Conservation (phyloP, 2,888 invertebrate genomes). For the Drosophila subquinaria region DNA sequence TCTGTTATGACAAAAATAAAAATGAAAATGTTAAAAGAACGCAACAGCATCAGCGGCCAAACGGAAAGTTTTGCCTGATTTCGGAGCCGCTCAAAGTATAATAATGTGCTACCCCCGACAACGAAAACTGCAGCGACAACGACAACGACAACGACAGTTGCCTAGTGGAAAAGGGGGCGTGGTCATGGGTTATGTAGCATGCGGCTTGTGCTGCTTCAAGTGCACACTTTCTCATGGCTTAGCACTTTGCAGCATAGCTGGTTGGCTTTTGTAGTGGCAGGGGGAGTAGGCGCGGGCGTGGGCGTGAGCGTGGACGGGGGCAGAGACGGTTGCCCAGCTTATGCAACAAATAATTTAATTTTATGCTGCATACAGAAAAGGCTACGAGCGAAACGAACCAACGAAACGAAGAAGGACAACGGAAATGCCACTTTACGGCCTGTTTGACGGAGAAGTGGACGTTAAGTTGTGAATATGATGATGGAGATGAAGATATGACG, state of each 20-base stretch:
- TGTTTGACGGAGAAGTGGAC: slow-evolving; percentile 79
- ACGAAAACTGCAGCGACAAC: slow-evolving; percentile 17
- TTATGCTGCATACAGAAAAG: slow-evolving; percentile 76
- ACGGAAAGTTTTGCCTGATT: slow-evolving; percentile 72
- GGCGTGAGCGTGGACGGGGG: not conserved
- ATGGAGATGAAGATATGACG: slow-evolving; percentile 46
- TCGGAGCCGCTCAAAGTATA: slow-evolving; percentile 74
- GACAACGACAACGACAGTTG: slow-evolving; percentile 17
- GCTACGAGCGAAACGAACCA: slow-evolving; percentile 42
- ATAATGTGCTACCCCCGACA: slow-evolving; percentile 60
- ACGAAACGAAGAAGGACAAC: slow-evolving; percentile 60
- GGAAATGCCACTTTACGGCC: slow-evolving; percentile 81
- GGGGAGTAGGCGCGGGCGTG: not conserved
- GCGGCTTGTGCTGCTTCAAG: slow-evolving; percentile 74
- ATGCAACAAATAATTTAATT: slow-evolving; percentile 81
- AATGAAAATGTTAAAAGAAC: slow-evolving; percentile 10
- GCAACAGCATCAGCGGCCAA: slow-evolving; percentile 33
- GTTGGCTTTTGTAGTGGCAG: slow-evolving; percentile 64
- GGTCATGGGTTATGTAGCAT: slow-evolving; percentile 52
- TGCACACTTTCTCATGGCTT: slow-evolving; percentile 82
- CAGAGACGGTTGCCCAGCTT: slow-evolving; percentile 56
- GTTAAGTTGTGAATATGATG: slow-evolving; percentile 79
- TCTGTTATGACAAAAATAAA: slow-evolving; percentile 62
- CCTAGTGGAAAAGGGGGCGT: slow-evolving; percentile 44
- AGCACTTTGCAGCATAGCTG: slow-evolving; percentile 76